Conservation (phyloP, 2,888 invertebrate genomes). For the Epinotia bilunana region DNA sequence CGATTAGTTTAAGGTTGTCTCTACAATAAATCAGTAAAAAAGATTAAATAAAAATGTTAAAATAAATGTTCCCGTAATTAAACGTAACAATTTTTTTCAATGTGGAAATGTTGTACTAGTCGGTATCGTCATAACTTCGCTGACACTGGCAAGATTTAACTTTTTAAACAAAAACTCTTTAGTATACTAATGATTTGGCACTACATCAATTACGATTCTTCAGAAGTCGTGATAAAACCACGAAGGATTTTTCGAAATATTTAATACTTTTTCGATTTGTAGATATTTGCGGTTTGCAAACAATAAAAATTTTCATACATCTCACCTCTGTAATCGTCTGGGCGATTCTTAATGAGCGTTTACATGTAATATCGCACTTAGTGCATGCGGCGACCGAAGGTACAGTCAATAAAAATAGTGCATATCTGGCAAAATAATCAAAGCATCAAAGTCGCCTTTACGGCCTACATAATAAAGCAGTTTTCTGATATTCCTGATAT, state of each 20-base stretch:
- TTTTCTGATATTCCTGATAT: background rate
- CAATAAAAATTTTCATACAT: conserved; percentile 17
- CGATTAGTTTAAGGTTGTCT: too few relatives aligned
- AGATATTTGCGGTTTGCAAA: conserved; percentile 28
- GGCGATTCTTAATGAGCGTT: conserved; percentile 36
- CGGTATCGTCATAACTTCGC: background rate
- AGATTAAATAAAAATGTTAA: too few relatives aligned
- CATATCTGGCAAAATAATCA: background rate
- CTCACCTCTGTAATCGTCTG: conserved; percentile 10
- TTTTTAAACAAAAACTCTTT: too few relatives aligned
- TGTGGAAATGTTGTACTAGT: background rate
- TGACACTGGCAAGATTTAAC: too few relatives aligned
- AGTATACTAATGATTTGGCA: too few relatives aligned
- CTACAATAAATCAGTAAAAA: too few relatives aligned
- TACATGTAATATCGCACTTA: conserved; percentile 38
- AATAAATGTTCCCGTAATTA: too few relatives aligned
- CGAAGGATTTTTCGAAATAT: background rate
- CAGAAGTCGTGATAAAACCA: background rate
- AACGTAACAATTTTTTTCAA: too few relatives aligned
- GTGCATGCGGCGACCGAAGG: conserved; percentile 51
- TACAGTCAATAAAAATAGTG: conserved; percentile 3
- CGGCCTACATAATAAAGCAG: background rate
- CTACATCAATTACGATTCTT: background rate
- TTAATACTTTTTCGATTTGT: conserved; percentile 8
- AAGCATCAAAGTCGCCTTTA: background rate